A percentile compares a stretch with the other conserved stretches of the same genome.
phyloP scores from a whole-genome alignment of 2,888 invertebrate species.

The Pomacea canaliculata region DNA sequence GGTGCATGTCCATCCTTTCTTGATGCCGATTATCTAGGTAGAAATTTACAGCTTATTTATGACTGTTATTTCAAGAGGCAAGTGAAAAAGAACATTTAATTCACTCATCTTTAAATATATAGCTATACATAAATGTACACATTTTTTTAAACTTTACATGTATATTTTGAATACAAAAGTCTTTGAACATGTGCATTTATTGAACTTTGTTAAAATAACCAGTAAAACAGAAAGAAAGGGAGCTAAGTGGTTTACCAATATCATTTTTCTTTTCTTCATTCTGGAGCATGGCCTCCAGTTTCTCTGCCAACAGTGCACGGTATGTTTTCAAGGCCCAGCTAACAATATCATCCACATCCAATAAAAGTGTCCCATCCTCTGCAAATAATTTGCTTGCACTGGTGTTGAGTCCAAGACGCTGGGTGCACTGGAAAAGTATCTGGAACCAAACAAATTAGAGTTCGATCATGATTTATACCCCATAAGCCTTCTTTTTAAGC shows the following conservation, averaged over 20 bases:
- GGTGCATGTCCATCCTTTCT: no score
- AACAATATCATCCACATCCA: slow-evolving; percentile 66
- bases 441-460: slow-evolving; percentile 32
- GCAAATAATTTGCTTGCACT: slow-evolving; percentile 65
- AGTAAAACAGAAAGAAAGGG: background rate
- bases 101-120: no score
- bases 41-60: no score
- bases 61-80: no score
- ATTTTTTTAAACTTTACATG: no score
- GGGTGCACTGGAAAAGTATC: slow-evolving; percentile 66
- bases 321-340: slow-evolving; percentile 61
- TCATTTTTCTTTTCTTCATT: background rate
- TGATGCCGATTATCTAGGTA: no score
- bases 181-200: no score
- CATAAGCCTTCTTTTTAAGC: background rate
- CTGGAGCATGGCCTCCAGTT: slow-evolving; percentile 45
- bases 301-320: slow-evolving; percentile 54
- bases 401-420: slow-evolving; percentile 58
- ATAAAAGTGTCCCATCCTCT: slow-evolving; percentile 62
- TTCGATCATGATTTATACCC: no score
- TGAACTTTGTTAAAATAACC: no score
- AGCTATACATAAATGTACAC: no score
- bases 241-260: background rate
- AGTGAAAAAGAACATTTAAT: no score
- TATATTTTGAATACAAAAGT: no score